These are phyloP conservation scores for Montipora capricornis DNA, from an alignment of 64 coral and sea anemone species.

Conservation along the genomic window DNA sequence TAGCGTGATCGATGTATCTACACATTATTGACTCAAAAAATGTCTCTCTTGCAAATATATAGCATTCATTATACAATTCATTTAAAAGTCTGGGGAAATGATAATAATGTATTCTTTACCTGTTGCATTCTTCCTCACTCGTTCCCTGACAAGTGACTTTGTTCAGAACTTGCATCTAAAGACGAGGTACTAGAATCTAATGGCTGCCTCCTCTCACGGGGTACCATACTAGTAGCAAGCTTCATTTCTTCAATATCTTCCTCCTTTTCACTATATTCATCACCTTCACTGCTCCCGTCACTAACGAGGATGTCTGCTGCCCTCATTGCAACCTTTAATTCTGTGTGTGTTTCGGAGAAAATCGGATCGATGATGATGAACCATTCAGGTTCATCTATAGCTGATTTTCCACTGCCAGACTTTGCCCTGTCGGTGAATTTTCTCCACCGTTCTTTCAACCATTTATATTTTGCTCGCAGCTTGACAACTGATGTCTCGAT, in stretches of 20 bases:
- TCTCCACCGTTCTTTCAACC: conserved; percentile 61
- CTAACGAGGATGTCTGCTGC: conserved; percentile 27
- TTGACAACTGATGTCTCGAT: conserved; percentile 68
- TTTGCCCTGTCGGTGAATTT: conserved; percentile 64
- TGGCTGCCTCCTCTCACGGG: conserved; percentile 38
- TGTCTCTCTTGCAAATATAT: neutral
- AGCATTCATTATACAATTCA: neutral
- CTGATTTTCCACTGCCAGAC: conserved; percentile 68
- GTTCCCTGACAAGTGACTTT: conserved; percentile 21
- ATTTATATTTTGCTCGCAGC: conserved; percentile 62
- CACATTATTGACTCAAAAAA: neutral
- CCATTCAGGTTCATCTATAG: conserved; percentile 62
- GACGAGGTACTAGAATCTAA: conserved; percentile 43
- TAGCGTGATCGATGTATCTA: neutral
- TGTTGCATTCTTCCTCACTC: conserved; percentile 13
- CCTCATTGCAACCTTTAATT: conserved; percentile 12
- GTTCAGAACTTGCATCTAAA: conserved; percentile 19
- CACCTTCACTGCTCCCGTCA: neutral
- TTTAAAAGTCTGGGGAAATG: conserved; percentile 10
- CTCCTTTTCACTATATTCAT: conserved; percentile 6
- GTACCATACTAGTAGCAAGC: conserved; percentile 19
- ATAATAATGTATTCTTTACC: neutral
- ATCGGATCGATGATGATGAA: conserved; percentile 54
- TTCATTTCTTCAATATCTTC: neutral
- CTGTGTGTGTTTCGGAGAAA: conserved; percentile 71